Conservation (phyloP, 2,888 invertebrate species). For the Zaprionus bogoriensis region DNA sequence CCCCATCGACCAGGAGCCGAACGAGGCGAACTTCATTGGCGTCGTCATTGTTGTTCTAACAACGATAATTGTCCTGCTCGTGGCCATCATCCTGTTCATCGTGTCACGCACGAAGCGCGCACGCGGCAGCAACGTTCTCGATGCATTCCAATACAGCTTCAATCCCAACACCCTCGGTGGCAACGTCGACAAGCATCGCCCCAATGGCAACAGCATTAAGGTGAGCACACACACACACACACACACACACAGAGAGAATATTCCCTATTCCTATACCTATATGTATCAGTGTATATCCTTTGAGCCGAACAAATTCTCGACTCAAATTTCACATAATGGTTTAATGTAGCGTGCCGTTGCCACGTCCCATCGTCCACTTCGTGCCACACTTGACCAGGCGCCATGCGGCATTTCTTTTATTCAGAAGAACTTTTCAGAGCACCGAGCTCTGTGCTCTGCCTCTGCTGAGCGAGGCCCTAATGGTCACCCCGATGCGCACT, state of each 20-base stretch:
- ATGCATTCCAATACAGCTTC: conserved; percentile 83
- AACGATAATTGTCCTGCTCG: conserved; percentile 88
- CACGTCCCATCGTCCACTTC: conserved; percentile 47
- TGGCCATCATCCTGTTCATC: conserved; percentile 88
- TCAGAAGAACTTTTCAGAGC: conserved; percentile 73
- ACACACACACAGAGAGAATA: not conserved
- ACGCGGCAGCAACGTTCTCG: conserved; percentile 83
- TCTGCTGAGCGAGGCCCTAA: not conserved
- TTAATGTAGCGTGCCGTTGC: conserved; percentile 74
- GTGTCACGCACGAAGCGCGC: conserved; percentile 86
- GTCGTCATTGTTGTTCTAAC: conserved; percentile 88
- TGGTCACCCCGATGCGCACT: not conserved
- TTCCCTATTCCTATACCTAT: too few relatives aligned
- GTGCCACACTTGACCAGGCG: conserved; percentile 53
- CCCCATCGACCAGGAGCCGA: conserved; percentile 85
- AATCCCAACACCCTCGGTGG: conserved; percentile 82
- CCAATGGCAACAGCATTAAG: conserved; percentile 83
- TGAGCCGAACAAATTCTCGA: conserved; percentile 49
- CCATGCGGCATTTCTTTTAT: conserved; percentile 59
- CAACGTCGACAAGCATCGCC: conserved; percentile 83
- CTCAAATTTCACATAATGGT: conserved; percentile 75
- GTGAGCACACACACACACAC: conserved; percentile 69
- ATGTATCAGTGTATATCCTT: not conserved
- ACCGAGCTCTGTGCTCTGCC: too few relatives aligned
- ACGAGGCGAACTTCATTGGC: conserved; percentile 86